phyloP scores from a whole-genome alignment of 37 sponge, comb jelly and placozoan genomes.

The Beroe ovata region DNA sequence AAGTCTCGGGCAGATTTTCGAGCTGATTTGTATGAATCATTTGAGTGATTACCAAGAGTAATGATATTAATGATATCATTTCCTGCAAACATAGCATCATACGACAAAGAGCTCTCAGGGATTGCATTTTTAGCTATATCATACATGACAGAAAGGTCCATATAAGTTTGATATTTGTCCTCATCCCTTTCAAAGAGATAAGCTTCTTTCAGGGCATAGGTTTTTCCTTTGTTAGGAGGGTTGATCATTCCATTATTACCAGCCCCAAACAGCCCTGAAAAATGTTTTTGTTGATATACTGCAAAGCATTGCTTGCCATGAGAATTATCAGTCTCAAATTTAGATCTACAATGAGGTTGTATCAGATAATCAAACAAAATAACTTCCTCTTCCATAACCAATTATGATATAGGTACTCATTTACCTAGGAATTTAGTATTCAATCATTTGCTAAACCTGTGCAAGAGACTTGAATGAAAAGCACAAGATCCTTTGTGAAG shows the following conservation, averaged over 20 bases:
- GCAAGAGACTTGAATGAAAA: constrained; percentile 59
- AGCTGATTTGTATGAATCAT: constrained; percentile 40
- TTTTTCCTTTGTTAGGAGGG: constrained; percentile 70
- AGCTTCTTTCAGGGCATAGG: constrained; percentile 61
- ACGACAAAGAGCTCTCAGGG: constrained; percentile 67
- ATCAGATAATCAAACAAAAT: too few species aligned
- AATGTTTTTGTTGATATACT: neutral
- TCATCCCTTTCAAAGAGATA: constrained; percentile 72
- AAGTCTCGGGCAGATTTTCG: neutral
- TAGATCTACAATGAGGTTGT: too few species aligned
- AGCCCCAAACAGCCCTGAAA: constrained; percentile 77
- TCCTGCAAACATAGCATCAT: constrained; percentile 74
- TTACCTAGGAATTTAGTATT: too few species aligned
- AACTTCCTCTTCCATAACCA: too few species aligned
- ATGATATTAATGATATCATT: constrained; percentile 74
- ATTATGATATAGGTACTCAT: too few species aligned
- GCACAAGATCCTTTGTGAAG: neutral
- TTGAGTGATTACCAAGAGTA: neutral
- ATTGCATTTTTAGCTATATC: constrained; percentile 70
- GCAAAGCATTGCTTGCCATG: too few species aligned
- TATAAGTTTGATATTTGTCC: constrained; percentile 68
- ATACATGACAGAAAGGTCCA: constrained; percentile 73
- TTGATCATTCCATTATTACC: constrained; percentile 76
- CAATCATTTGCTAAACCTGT: too few species aligned
- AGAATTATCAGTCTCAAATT: too few species aligned